Base-by-base conservation (phyloP, 2,888 invertebrate species). In the Agrypnus murinus region DNA sequence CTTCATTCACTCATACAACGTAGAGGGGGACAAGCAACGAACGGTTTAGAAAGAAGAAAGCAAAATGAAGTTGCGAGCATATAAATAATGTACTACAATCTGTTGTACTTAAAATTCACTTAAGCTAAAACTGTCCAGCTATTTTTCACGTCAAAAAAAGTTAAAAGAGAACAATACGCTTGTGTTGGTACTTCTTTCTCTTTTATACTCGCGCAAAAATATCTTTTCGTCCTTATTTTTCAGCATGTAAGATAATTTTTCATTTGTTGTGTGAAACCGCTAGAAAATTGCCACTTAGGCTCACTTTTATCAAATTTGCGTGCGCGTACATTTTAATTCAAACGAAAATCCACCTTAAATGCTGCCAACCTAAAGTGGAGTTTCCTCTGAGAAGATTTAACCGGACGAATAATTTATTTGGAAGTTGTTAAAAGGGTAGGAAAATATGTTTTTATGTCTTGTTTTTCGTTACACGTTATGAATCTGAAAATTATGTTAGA, bases 61-160 rank as follows among this genome's bases (percentile, higher is more conserved):
- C 63, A 19, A 67, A 71, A 71, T 67, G 58, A 71, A 67, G 67
- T 71, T 63, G 64, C 67, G 40, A 55, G 60, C 50, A 63, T 38
- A 71, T 74, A 74, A 74, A 74, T 74, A 71, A 74, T 69, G 74
- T 68, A 70, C 43, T 48, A 68, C 81, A 82, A 83, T 83, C 82
- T 81, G 81, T 81, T 80, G 80, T 83, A 81, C 82, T 83, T 83
- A 82, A 83, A 83, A 83, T 83, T 83, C 84, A 83, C 83, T 84
- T 83, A 83, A 78, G 77, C 81, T 79, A 78, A 83, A 82, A 83
- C 83, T 83, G 82, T 80, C 80, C 79, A 78, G 81, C 81, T 77
- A 82, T 84, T 84, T 84, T 83, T 83, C 83, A 83, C 79, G 69
- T 59, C 68, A 70, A 74, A 69, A 69, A 76, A 40, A 36, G 34